Base-by-base conservation (phyloP, 2,797 vertebrate genomes). In the Geotrypetes seraphini region DNA sequence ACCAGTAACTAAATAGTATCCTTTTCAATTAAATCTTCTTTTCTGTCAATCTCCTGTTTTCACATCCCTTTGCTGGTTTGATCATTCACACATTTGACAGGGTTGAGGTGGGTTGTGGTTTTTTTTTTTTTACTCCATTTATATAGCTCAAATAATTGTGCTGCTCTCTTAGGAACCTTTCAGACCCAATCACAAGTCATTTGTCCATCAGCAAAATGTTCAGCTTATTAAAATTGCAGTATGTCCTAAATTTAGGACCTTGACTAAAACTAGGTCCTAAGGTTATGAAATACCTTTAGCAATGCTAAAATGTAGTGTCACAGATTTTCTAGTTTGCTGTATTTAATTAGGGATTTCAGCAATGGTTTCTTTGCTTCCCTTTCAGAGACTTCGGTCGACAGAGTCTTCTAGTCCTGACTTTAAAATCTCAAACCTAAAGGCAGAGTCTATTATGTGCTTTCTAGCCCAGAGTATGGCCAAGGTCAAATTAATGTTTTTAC, bases 171-270 rank as follows among this genome's bases (percentile, higher is more conserved):
- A 6, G 39, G 67, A 27, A 62, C 31, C 22, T 2, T 28, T 20
- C 9, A 51, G 27, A 12, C 3, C 46, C 14, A 4, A 57, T 62
- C 12, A 53, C 13, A 33, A 23, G 20, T 8, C 10, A 27, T 25
- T 42, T 34, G 11, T 46, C 39, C 37, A 31, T 42, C 25, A 24
- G 22, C 28, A 48, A 16, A 10, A 33, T 53, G 25, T 50, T 68
- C 60, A 47, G 29, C 25, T 31, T 33, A 38, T 15, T 14, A 47
- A 45, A 51, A 34, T 27, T 43, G 16, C 25, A 38, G 12, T 12
- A 30, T 5, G 13, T 46, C 55, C 22, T 48, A 55, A 51, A 59
- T 58, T 62, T 28, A 60, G 19, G 4, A 38, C 35, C 41, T 29
- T 10, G 17, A 19, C 3, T 48, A 50, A 31, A 20, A 16, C 19